A percentile compares a stretch with the other conserved stretches of the same genome.
Conservation (phyloP, 1,140 invertebrate genomes). For the Paraescarpia echinospica region DNA sequence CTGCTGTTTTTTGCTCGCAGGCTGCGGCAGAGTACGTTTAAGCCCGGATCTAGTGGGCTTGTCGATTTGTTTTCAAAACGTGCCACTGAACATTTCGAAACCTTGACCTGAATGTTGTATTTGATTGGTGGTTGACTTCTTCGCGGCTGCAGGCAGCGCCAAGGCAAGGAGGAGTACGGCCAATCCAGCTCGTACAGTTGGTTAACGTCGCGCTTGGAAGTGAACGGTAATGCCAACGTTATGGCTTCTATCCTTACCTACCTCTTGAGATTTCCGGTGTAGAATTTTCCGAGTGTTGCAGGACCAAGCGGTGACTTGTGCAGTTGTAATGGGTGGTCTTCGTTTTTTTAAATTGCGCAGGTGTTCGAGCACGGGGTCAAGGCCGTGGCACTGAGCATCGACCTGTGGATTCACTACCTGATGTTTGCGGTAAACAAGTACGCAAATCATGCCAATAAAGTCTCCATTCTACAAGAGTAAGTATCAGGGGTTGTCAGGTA, state of each 20-base stretch:
- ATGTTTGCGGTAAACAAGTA: constrained; percentile 70
- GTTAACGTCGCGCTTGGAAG: neutral
- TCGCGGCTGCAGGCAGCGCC: neutral
- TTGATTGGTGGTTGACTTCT: constrained; percentile 5
- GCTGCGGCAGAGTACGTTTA: neutral
- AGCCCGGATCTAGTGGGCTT: neutral
- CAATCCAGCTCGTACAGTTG: neutral
- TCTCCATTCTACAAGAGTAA: neutral
- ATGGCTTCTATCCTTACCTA: constrained; percentile 5
- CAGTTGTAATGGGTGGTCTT: neutral
- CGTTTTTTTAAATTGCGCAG: constrained; percentile 63
- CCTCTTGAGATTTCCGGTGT: neutral
- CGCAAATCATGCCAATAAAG: neutral
- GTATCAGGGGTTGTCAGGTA: constrained; percentile 8
- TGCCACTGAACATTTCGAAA: constrained; percentile 5
- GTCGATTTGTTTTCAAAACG: constrained; percentile 5
- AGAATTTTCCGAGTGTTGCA: neutral
- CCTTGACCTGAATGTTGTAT: neutral
- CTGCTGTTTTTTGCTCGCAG: neutral
- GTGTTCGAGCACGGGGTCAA: constrained; percentile 93
- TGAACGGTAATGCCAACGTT: constrained; percentile 4
- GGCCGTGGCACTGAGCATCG: constrained; percentile 94
- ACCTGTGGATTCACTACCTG: constrained; percentile 96
- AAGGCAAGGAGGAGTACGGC: neutral
- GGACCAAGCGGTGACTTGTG: neutral